These are phyloP conservation scores for Rhincodon typus DNA, from an alignment of 2,797 vertebrate genomes.

Conservation along the genomic window DNA sequence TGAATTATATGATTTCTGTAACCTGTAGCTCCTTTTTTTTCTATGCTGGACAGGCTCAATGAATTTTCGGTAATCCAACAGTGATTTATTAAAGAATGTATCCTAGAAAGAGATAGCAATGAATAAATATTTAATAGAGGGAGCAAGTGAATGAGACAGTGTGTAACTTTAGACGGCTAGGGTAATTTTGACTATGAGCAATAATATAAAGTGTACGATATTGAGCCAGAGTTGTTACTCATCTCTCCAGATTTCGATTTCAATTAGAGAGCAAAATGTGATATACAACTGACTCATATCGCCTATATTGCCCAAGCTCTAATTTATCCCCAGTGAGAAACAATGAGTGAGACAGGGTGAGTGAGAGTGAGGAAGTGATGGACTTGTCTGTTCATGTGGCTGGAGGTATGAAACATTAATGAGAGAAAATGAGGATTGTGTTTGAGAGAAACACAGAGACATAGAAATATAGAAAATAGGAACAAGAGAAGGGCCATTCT, in stretches of 20 bases:
- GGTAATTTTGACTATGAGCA: background rate
- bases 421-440: background rate
- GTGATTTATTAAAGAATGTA: background rate
- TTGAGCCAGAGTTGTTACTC: background rate
- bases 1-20: background rate
- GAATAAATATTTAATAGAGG: background rate
- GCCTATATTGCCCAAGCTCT: background rate
- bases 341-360: background rate
- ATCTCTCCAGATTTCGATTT: background rate
- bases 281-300: background rate
- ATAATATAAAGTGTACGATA: background rate
- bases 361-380: background rate
- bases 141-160: background rate
- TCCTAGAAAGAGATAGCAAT: background rate
- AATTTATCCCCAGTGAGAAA: background rate
- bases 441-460: background rate
- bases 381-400: background rate
- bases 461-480: too few species aligned
- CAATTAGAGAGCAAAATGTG: background rate
- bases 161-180: background rate
- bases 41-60: background rate
- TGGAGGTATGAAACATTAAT: background rate
- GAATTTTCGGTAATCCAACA: background rate
- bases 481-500: too few species aligned
- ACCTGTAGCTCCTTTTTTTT: background rate